Evolutionary conservation across 2,113 vertebrate genomes (phyloP).

Genomic region (Tauraco erythrolophus): DNA sequence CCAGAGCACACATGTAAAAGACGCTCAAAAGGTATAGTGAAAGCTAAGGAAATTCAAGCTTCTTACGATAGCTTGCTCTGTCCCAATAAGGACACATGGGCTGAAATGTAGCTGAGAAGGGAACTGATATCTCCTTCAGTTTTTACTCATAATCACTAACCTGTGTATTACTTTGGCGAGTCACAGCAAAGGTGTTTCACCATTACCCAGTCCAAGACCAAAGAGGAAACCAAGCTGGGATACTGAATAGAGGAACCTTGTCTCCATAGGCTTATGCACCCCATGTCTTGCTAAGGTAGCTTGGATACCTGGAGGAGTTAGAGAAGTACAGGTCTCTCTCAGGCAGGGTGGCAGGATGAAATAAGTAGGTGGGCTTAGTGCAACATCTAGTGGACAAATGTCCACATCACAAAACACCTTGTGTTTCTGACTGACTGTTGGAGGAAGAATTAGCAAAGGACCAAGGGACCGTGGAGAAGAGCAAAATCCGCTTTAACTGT

Average conservation of each 20-base stretch:
- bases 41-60: not conserved
- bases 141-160: not conserved
- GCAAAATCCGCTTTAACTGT: not conserved
- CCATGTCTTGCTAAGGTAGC: not conserved
- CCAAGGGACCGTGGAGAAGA: accelerated
- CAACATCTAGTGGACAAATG: slow-evolving; percentile 70
- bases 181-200: not conserved
- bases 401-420: slow-evolving; percentile 40
- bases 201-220: not conserved
- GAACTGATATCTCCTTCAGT: not conserved
- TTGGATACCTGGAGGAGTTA: not conserved
- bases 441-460: not conserved
- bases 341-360: not conserved
- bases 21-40: not conserved
- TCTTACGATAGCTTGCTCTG: not conserved
- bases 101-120: not conserved
- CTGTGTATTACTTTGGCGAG: not conserved
- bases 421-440: not conserved
- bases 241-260: not conserved
- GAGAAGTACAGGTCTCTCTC: not conserved
- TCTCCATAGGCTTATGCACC: not conserved
- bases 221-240: not conserved
- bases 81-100: accelerated
- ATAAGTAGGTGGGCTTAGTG: slow-evolving; percentile 63
- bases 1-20: accelerated